Percentiles rank a stretch among this genome's conserved stretches.
Evolutionary conservation across 2,888 invertebrate genomes (phyloP).

Genomic region (Polymixis lichenea): DNA sequence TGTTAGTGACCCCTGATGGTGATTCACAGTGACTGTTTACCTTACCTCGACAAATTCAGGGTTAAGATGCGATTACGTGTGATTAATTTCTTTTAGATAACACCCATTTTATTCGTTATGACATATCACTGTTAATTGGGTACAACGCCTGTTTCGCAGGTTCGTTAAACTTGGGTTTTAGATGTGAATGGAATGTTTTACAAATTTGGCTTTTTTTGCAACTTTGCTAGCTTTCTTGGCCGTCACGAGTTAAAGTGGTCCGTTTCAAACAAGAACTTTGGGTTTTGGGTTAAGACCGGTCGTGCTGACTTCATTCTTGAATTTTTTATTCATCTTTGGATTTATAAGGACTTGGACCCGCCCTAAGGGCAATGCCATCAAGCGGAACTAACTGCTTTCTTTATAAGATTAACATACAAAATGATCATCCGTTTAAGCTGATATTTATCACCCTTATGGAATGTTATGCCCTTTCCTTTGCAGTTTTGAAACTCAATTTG

Average conservation of each 20-base stretch:
- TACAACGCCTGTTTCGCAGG: constrained; percentile 45
- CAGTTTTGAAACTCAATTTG: not conserved
- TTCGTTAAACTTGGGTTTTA: constrained; percentile 44
- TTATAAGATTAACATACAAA: constrained; percentile 18
- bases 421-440: constrained; percentile 1
- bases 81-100: constrained; percentile 71
- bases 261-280: constrained; percentile 7
- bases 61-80: constrained; percentile 59
- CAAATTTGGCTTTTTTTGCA: constrained; percentile 3
- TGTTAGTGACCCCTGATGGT: constrained; percentile 81
- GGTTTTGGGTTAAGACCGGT: constrained; percentile 6
- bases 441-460: not conserved
- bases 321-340: constrained; percentile 11
- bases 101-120: constrained; percentile 46
- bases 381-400: constrained; percentile 37
- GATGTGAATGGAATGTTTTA: constrained; percentile 8
- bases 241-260: not conserved
- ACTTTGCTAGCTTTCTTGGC: constrained; percentile 1
- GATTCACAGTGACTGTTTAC: constrained; percentile 82
- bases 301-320: constrained; percentile 27
- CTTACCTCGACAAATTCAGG: constrained; percentile 65
- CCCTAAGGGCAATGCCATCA: constrained; percentile 32
- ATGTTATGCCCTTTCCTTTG: not conserved
- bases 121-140: constrained; percentile 54
- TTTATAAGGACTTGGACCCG: constrained; percentile 20